Evolutionary conservation across 92 coral and sea anemone genomes (phyloP).

Genomic region (Phymanthus crucifer): DNA sequence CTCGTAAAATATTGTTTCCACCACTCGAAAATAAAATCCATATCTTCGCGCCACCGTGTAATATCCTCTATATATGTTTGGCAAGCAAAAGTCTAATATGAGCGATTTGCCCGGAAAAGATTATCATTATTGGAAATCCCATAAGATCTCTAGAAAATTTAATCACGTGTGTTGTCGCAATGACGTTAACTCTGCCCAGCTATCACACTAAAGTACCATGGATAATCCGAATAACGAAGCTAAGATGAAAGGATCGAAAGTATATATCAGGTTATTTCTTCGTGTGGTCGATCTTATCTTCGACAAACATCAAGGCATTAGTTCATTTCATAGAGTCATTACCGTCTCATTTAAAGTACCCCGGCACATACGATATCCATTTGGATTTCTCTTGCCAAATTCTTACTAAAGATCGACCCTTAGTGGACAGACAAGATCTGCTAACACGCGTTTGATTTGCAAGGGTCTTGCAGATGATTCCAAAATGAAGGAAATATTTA

Average conservation of each 20-base stretch:
- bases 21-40: too few species aligned
- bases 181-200: too few species aligned
- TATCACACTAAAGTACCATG: too few species aligned
- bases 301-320: not conserved
- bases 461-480: not conserved
- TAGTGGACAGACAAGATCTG: not conserved
- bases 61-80: too few species aligned
- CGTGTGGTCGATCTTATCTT: constrained; percentile 4
- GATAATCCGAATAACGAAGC: not conserved
- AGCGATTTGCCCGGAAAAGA: too few species aligned
- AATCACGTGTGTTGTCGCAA: too few species aligned
- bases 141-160: too few species aligned
- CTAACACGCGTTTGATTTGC: not conserved
- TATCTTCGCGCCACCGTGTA: too few species aligned
- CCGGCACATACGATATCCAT: not conserved
- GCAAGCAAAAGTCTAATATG: too few species aligned
- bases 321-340: constrained; percentile 1
- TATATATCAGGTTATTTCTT: not conserved
- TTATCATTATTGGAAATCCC: too few species aligned
- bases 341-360: not conserved
- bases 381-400: not conserved
- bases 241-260: not conserved
- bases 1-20: too few species aligned
- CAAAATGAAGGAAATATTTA: not conserved
- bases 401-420: not conserved